Base-by-base conservation (phyloP, 2,888 invertebrate genomes). In the Pyrgus malvae region DNA sequence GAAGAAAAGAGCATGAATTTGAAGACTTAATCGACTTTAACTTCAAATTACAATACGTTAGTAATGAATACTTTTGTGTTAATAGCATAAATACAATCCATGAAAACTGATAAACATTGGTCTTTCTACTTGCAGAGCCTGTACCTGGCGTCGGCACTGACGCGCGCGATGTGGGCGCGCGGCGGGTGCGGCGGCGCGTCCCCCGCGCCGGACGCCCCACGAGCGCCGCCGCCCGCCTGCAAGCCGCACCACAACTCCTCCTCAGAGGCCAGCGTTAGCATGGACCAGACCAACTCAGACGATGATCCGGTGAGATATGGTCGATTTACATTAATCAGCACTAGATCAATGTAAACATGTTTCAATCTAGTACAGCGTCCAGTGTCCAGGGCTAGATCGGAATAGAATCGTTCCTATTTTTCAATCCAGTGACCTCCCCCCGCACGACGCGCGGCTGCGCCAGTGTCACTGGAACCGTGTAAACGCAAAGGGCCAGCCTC, bases 141-240 rank as follows among this genome's bases (percentile, higher is more conserved):
- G 60, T 97, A 96, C 79, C 91, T 98, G 61, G 96, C 97, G 1
- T 97, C 97, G 2, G 96, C 97, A 1, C 83, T 98, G 58, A 96
- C 96, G 64, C 97, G 98, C 72, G 95, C 97, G 66, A 94, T 98
- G 79, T 98, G 98, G 98, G 95, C 96, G 0, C 94, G 96, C 17
- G 94, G 93, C 38, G 65, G 72, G 17, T 62, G 64, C 55, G 74
- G 72, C 37, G 72, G 79, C 16, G 73, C 76, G 70, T 90, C 80
- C 83, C 90, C 72, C 71, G 74, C 76, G 40, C 73, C 77, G 1
- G 89, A 79, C 65, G 91, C 76, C 63, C 87, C 74, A 66, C 92
- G 83, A 64, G 92, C 78, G 70, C 92, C 86, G 64, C 83, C 80
- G 60, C 88, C 91, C 16, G 68, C 74, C 56, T 85, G 88, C 78